These are phyloP conservation scores for Linnaemya vulpina DNA, from an alignment of 2,888 invertebrate genomes.

Conservation along the genomic window DNA sequence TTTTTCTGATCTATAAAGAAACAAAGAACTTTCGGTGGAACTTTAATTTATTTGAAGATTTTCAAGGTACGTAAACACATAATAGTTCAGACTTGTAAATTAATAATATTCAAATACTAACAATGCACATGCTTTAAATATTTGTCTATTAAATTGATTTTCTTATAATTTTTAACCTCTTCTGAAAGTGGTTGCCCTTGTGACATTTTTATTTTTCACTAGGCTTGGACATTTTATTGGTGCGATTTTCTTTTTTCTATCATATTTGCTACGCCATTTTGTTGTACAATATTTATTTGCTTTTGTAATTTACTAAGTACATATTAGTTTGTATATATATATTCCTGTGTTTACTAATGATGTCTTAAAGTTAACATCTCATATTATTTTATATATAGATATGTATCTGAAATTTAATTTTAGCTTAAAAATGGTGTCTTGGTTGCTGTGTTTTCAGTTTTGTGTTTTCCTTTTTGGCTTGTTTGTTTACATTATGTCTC, in stretches of 20 bases:
- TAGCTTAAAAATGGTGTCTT: not conserved
- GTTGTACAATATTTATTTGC: not conserved
- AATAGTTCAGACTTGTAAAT: not conserved
- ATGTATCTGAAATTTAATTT: not conserved
- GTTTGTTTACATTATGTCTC: conserved; percentile 64
- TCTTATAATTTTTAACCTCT: conserved; percentile 26
- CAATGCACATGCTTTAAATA: not conserved
- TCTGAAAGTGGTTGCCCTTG: conserved; percentile 69
- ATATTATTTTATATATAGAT: not conserved
- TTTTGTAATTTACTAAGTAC: conserved; percentile 4
- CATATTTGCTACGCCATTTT: conserved; percentile 66
- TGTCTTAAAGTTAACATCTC: not conserved
- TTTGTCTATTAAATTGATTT: not conserved
- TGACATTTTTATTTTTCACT: conserved; percentile 60
- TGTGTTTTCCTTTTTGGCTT: conserved; percentile 19
- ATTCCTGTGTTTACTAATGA: not conserved
- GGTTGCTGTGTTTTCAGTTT: not conserved
- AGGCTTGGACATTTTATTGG: not conserved
- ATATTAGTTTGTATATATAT: not conserved
- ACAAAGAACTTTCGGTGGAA: not conserved
- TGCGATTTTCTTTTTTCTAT: conserved; percentile 43
- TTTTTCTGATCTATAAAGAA: not conserved
- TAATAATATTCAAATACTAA: not conserved
- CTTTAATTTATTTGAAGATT: conserved; percentile 14
- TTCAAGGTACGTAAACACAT: conserved; percentile 46